Percentiles rank a stretch among this genome's conserved stretches.
Evolutionary conservation across 2,113 vertebrate species (phyloP).

Genomic region (Mormyrus lacerda): DNA sequence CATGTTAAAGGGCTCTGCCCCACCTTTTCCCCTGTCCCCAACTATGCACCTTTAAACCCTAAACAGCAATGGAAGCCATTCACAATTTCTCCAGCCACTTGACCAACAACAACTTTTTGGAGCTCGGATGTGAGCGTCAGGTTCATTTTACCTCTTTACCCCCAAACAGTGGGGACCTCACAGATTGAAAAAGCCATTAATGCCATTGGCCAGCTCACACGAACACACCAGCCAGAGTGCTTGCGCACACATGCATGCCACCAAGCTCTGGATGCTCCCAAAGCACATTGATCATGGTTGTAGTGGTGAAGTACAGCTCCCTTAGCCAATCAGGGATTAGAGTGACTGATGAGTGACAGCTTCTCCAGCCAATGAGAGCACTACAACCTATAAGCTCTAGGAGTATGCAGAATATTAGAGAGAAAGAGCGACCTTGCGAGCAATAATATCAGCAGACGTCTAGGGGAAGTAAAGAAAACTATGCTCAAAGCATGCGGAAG

Average conservation of each 20-base stretch:
- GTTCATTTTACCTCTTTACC: not conserved
- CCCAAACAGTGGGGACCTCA: not conserved
- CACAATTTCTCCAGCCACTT: not conserved
- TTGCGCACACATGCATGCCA: not conserved
- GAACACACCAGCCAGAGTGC: not conserved
- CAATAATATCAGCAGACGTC: not conserved
- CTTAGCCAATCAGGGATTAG: not conserved
- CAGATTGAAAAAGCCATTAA: not conserved
- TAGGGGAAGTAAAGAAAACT: not conserved
- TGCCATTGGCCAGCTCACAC: not conserved
- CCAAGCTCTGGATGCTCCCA: not conserved
- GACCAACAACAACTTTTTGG: not conserved
- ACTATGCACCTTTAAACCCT: not conserved
- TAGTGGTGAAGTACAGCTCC: not conserved
- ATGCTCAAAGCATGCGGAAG: not conserved
- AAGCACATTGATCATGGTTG: not conserved
- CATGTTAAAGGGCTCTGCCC: not conserved
- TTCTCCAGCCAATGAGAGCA: not conserved
- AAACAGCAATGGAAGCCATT: not conserved
- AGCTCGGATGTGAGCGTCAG: not conserved
- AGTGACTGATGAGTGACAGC: not conserved
- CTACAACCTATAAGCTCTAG: conserved; percentile 19
- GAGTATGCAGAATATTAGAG: conserved; percentile 18
- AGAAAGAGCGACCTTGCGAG: conserved; percentile 35
- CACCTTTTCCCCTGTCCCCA: not conserved